Conservation (phyloP, 2,113 vertebrate species). For the Stegastes partitus region DNA sequence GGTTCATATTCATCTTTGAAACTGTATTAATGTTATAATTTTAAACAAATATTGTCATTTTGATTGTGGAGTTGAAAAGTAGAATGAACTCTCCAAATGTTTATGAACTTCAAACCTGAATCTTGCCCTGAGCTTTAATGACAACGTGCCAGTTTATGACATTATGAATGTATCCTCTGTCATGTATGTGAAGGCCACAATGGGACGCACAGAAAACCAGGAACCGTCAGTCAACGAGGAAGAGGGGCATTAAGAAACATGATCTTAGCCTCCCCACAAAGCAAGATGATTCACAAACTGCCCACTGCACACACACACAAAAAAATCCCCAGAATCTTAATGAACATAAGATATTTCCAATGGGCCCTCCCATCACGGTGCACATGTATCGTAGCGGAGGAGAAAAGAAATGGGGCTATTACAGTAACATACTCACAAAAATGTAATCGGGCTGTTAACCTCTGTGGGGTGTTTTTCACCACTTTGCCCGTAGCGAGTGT, state of each 20-base stretch:
- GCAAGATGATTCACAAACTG: slow-evolving; percentile 66
- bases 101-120: slow-evolving; percentile 20
- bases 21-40: neutral
- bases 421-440: slow-evolving; percentile 28
- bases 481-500: slow-evolving; percentile 42
- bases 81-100: neutral
- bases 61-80: neutral
- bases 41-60: neutral
- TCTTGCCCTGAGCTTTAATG: slow-evolving; percentile 24
- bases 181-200: slow-evolving; percentile 63
- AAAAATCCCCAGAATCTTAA: slow-evolving; percentile 65
- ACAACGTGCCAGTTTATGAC: slow-evolving; percentile 43
- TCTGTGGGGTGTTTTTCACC: slow-evolving; percentile 42
- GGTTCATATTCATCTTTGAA: neutral
- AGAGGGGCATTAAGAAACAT: slow-evolving; percentile 74
- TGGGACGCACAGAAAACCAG: slow-evolving; percentile 61
- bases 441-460: slow-evolving; percentile 42
- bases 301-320: slow-evolving; percentile 37
- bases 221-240: slow-evolving; percentile 67
- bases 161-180: slow-evolving; percentile 70
- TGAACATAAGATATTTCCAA: slow-evolving; percentile 65
- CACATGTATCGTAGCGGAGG: slow-evolving; percentile 8
- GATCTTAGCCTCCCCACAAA: slow-evolving; percentile 70
- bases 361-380: slow-evolving; percentile 36
- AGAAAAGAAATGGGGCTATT: neutral